Percentiles rank a stretch among this genome's conserved stretches.
Conservation (phyloP, 1,140 invertebrate species). For the Zaprionus lachaisei region DNA sequence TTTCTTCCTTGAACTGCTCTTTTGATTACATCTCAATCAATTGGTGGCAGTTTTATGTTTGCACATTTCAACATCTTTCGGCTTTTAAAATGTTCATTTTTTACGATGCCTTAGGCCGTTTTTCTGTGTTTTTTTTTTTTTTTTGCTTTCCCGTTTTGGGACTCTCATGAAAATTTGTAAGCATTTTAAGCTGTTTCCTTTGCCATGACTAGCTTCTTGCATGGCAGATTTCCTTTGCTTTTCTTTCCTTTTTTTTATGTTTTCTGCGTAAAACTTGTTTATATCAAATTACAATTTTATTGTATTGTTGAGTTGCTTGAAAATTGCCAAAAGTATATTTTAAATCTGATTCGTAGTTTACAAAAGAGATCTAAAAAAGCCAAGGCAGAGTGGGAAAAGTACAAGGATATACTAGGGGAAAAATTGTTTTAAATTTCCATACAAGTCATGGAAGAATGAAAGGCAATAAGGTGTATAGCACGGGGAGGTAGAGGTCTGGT, state of each 20-base stretch:
- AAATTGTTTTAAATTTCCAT: constrained; percentile 20
- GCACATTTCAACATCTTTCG: constrained; percentile 78
- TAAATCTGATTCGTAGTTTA: constrained; percentile 54
- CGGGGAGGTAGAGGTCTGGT: not conserved
- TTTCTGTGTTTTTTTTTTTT: not conserved
- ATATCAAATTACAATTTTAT: constrained; percentile 76
- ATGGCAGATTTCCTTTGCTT: constrained; percentile 8
- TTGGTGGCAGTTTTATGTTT: constrained; percentile 80
- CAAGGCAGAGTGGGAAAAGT: not conserved
- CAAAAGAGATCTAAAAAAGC: not conserved
- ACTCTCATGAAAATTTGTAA: constrained; percentile 66
- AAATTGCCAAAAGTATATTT: constrained; percentile 55
- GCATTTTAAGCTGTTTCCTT: constrained; percentile 60
- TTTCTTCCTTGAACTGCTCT: constrained; percentile 27
- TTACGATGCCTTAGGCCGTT: constrained; percentile 75
- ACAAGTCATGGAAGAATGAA: not conserved
- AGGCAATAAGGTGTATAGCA: not conserved
- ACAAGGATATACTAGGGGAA: not conserved
- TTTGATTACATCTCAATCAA: constrained; percentile 83
- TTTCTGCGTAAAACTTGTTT: constrained; percentile 64
- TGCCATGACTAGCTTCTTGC: constrained; percentile 12
- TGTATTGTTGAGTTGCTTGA: constrained; percentile 58
- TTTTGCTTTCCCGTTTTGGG: not conserved
- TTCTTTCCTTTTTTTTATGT: constrained; percentile 29
- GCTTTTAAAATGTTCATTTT: constrained; percentile 71